Percentiles rank a stretch among this genome's conserved stretches.
These are phyloP conservation scores for Melanotaenia maccullochi DNA, from an alignment of 2,797 vertebrate genomes.

Conservation along the genomic window DNA sequence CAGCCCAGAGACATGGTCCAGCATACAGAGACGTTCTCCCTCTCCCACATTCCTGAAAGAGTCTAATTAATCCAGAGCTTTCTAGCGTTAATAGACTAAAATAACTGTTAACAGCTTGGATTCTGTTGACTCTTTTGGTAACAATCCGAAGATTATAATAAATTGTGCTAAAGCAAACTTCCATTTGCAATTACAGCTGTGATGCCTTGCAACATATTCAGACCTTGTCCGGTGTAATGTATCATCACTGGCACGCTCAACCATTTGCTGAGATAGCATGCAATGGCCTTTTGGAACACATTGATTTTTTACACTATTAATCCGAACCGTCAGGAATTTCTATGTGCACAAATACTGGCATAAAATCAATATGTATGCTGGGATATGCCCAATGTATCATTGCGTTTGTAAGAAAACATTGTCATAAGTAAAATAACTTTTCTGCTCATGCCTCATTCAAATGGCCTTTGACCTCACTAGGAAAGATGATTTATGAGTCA, in stretches of 20 bases:
- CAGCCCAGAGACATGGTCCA: slow-evolving; percentile 80
- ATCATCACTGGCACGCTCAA: slow-evolving; percentile 44
- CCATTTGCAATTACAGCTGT: slow-evolving; percentile 47
- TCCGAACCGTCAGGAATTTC: slow-evolving; percentile 47
- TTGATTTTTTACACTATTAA: slow-evolving; percentile 57
- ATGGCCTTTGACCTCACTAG: slow-evolving; percentile 73
- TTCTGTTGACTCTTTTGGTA: slow-evolving; percentile 41
- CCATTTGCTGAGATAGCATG: slow-evolving; percentile 16
- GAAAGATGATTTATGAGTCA: slow-evolving; percentile 79
- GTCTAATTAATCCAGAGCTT: slow-evolving; percentile 71
- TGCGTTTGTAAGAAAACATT: slow-evolving; percentile 68
- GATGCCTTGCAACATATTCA: slow-evolving; percentile 21
- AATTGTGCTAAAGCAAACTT: slow-evolving; percentile 50
- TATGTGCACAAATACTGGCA: slow-evolving; percentile 57
- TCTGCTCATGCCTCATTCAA: slow-evolving; percentile 75
- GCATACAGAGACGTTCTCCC: slow-evolving; percentile 79
- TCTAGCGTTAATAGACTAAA: slow-evolving; percentile 65
- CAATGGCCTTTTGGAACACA: slow-evolving; percentile 38
- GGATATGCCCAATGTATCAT: slow-evolving; percentile 54
- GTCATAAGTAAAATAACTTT: slow-evolving; percentile 66
- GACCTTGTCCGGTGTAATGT: slow-evolving; percentile 33
- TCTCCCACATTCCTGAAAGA: slow-evolving; percentile 56
- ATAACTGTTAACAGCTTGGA: slow-evolving; percentile 56
- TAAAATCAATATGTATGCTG: slow-evolving; percentile 67
- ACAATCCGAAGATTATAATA: slow-evolving; percentile 40